Evolutionary conservation across 2,888 invertebrate species (phyloP).

Genomic region (Andrena minutula): DNA sequence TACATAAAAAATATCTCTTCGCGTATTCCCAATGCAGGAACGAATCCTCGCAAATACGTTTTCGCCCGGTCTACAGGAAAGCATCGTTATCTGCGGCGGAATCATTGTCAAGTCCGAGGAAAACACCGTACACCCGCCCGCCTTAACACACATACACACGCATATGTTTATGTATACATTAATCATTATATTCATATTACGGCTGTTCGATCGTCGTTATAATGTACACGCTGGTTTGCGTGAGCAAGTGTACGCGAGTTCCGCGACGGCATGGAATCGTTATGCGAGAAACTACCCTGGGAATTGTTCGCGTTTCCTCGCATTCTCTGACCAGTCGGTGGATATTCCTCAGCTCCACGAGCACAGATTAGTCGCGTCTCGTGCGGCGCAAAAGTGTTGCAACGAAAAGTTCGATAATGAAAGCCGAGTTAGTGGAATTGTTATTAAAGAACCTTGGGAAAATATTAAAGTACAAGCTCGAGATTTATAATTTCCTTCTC

Average conservation of each 20-base stretch:
- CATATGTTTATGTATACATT: slow-evolving; percentile 45
- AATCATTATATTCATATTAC: slow-evolving; percentile 48
- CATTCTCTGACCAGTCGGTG: slow-evolving; percentile 1
- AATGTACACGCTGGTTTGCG: slow-evolving; percentile 49
- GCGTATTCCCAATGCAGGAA: slow-evolving; percentile 53
- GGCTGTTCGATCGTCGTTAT: slow-evolving; percentile 22
- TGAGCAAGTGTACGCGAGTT: slow-evolving; percentile 42
- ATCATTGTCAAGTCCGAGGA: not conserved
- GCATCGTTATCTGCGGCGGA: slow-evolving; percentile 26
- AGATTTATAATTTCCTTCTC: too few relatives aligned
- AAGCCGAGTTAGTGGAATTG: too few relatives aligned
- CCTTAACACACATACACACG: slow-evolving; percentile 16
- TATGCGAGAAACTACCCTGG: not conserved
- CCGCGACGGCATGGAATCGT: not conserved
- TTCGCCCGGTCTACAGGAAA: slow-evolving; percentile 22
- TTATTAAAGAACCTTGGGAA: too few relatives aligned
- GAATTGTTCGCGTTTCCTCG: not conserved
- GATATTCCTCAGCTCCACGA: not conserved
- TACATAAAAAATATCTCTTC: slow-evolving; percentile 28
- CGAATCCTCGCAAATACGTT: slow-evolving; percentile 48
- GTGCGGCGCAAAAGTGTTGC: too few relatives aligned
- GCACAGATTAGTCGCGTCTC: too few relatives aligned
- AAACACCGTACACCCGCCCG: slow-evolving; percentile 42
- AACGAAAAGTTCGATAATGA: too few relatives aligned
- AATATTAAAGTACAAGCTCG: too few relatives aligned